A percentile compares a stretch with the other conserved stretches of the same genome.
Conservation (phyloP, 2,113 vertebrate genomes). For the Erinaceus europaeus region DNA sequence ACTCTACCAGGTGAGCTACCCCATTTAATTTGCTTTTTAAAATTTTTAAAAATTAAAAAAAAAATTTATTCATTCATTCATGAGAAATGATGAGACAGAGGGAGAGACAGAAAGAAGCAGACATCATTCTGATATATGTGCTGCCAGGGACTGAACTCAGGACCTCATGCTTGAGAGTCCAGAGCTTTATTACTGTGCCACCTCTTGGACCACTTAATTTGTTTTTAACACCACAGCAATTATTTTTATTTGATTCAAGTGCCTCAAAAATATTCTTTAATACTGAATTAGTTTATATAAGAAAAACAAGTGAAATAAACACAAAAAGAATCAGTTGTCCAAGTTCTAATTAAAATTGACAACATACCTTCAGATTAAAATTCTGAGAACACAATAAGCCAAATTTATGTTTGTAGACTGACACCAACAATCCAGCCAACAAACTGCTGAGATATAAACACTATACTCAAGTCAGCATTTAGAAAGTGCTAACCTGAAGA, state of each 20-base stretch:
- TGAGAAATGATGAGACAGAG: no score
- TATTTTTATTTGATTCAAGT: slow-evolving; percentile 27
- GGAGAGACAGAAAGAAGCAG: no score
- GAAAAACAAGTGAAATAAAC: background rate
- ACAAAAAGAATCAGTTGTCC: background rate
- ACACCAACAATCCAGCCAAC: background rate
- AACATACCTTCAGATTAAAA: background rate
- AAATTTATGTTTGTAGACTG: background rate
- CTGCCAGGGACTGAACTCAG: no score
- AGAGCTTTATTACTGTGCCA: no score
- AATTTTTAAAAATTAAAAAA: no score
- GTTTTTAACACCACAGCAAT: slow-evolving; percentile 35
- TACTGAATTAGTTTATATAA: slow-evolving; percentile 13
- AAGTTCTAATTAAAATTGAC: background rate
- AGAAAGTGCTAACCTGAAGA: slow-evolving; percentile 86
- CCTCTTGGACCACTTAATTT: no score
- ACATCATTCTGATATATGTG: no score
- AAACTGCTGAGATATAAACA: background rate
- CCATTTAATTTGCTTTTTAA: no score
- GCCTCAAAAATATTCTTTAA: background rate
- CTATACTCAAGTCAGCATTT: background rate
- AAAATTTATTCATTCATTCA: no score
- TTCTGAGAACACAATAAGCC: slow-evolving; percentile 14
- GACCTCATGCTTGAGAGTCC: no score
- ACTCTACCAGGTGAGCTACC: no score